phyloP scores from a whole-genome alignment of 1,140 invertebrate genomes.

The Cydia pomonella region DNA sequence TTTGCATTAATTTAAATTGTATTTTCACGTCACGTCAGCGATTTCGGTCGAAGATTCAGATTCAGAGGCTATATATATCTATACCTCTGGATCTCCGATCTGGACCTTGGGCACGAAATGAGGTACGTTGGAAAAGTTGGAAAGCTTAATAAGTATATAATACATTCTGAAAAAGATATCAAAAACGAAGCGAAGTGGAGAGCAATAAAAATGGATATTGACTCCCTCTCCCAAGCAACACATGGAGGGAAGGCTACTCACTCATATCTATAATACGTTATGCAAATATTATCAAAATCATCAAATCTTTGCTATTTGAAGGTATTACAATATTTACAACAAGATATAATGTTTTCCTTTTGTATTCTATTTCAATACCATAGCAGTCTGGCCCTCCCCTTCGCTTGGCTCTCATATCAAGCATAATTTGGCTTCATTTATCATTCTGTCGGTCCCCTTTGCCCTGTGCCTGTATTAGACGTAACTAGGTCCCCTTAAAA shows the following conservation, averaged over 20 bases:
- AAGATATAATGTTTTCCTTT: slow-evolving; percentile 7
- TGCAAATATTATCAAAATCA: too few relatives aligned
- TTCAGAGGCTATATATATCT: background rate
- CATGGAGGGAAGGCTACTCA: too few relatives aligned
- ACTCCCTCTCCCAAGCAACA: too few relatives aligned
- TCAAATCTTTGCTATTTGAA: too few relatives aligned
- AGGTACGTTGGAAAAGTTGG: too few relatives aligned
- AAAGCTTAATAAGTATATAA: too few relatives aligned
- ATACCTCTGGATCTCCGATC: too few relatives aligned
- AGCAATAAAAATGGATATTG: too few relatives aligned
- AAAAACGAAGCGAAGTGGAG: too few relatives aligned
- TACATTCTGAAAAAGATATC: too few relatives aligned
- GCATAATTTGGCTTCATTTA: slow-evolving; percentile 33
- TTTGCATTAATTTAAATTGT: background rate
- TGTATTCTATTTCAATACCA: slow-evolving; percentile 20
- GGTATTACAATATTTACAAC: background rate
- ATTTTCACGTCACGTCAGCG: background rate
- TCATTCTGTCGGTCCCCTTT: slow-evolving; percentile 29
- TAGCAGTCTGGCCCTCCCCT: slow-evolving; percentile 23
- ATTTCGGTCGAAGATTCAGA: background rate
- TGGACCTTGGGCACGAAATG: too few relatives aligned
- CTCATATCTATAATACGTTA: too few relatives aligned
- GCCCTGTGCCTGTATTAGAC: slow-evolving; percentile 29
- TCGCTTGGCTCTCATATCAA: slow-evolving; percentile 21
- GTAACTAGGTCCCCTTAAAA: slow-evolving; percentile 30